Percentiles rank a stretch among this genome's conserved stretches.
Conservation (phyloP, 2,113 vertebrate species). For the Dolichallabes microphthalmus region DNA sequence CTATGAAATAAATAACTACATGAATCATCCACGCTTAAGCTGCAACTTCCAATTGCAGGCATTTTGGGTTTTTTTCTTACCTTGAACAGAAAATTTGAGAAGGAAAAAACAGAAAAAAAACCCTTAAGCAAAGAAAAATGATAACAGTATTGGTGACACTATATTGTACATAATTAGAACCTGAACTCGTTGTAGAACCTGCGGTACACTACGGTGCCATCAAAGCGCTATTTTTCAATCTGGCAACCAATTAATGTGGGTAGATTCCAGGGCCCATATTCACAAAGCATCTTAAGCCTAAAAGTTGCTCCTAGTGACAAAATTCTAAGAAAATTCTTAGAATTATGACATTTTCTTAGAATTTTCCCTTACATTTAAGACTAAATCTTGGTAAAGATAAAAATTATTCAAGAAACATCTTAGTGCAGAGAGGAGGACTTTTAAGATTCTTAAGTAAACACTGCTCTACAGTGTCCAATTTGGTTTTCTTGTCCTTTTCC, state of each 20-base stretch:
- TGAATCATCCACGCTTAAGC: not conserved
- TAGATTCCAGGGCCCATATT: not conserved
- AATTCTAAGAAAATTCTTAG: no score
- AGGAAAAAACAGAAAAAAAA: not conserved
- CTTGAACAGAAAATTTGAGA: not conserved
- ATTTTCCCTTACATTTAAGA: no score
- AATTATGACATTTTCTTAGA: no score
- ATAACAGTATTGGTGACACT: not conserved
- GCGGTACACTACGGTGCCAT: not conserved
- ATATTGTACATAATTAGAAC: not conserved
- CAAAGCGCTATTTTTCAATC: not conserved
- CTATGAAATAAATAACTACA: not conserved
- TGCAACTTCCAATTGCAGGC: not conserved
- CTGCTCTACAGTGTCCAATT: no score
- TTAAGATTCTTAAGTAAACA: no score
- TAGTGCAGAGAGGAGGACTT: no score
- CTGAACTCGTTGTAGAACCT: not conserved
- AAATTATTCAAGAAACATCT: no score
- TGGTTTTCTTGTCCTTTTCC: no score
- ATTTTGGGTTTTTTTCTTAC: not conserved
- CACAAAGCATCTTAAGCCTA: no score
- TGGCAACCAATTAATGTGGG: conserved; percentile 1
- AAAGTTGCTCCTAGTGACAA: no score
- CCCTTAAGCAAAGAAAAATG: not conserved
- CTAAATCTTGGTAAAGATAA: no score